A percentile compares a stretch with the other conserved stretches of the same genome.
Conservation (phyloP, 92 coral and sea anemone species). For the Palythoa heliodiscus region DNA sequence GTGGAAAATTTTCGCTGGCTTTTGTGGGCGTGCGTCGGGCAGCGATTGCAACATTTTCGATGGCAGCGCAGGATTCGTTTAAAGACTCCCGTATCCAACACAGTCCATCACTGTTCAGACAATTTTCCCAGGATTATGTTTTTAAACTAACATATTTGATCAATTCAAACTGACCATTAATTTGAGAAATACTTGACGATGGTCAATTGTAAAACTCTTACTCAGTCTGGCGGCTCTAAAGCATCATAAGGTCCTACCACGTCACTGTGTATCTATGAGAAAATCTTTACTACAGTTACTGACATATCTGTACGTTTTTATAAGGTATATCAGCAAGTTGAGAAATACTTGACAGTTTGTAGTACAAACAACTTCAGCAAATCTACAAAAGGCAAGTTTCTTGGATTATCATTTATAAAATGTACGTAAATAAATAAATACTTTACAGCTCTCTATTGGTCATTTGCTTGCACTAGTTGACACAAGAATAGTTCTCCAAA, state of each 20-base stretch:
- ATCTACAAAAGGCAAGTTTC: background rate
- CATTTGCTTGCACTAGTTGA: conserved; percentile 20
- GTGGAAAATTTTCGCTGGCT: too few relatives aligned
- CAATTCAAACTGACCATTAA: background rate
- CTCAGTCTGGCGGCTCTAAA: background rate
- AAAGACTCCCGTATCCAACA: too few relatives aligned
- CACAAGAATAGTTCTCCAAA: background rate
- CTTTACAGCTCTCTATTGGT: background rate
- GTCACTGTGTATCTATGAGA: background rate
- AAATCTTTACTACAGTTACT: background rate
- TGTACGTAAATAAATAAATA: conserved; percentile 23
- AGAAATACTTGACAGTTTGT: background rate
- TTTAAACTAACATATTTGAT: background rate
- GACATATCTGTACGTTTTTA: background rate
- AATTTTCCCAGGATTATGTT: background rate
- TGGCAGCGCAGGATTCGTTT: too few relatives aligned
- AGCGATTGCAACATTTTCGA: too few relatives aligned
- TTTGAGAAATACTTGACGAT: background rate
- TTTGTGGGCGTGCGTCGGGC: too few relatives aligned
- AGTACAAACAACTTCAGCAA: background rate
- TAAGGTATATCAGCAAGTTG: background rate
- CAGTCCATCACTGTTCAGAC: background rate
- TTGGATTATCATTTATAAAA: conserved; percentile 7
- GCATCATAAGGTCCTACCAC: background rate
- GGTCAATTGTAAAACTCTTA: background rate